Percentiles rank a stretch among this genome's conserved stretches.
These are phyloP conservation scores for Pollenia angustigena DNA, from an alignment of 2,888 invertebrate species.

Conservation along the genomic window DNA sequence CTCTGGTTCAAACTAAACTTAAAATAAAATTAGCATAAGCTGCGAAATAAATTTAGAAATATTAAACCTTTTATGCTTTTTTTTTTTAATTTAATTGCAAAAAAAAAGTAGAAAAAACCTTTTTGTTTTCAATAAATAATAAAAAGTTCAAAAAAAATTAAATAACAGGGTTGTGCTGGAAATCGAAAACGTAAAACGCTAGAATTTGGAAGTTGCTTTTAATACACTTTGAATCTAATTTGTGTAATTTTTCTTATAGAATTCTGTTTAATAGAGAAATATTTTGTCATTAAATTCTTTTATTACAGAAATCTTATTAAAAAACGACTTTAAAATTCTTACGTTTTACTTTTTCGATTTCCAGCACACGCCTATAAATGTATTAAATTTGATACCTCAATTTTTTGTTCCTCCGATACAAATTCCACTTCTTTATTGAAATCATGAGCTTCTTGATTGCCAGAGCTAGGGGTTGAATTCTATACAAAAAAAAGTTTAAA, in stretches of 20 bases:
- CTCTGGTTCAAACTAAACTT: not conserved
- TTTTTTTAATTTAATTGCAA: not conserved
- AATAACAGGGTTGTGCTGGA: too few relatives aligned
- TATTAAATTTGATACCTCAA: conserved; percentile 80
- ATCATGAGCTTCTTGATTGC: conserved; percentile 79
- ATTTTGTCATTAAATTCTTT: too few relatives aligned
- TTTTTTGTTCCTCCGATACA: conserved; percentile 86
- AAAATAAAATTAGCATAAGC: too few relatives aligned
- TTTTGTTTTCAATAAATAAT: conserved; percentile 25
- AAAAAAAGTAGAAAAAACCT: conserved; percentile 8
- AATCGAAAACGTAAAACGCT: too few relatives aligned
- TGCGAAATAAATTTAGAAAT: not conserved
- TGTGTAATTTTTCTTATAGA: too few relatives aligned
- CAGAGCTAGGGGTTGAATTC: conserved; percentile 80
- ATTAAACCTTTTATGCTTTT: conserved; percentile 34
- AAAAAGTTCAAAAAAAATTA: conserved; percentile 36
- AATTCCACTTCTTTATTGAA: conserved; percentile 88
- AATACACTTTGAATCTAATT: too few relatives aligned
- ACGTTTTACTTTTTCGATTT: too few relatives aligned
- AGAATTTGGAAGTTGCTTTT: too few relatives aligned
- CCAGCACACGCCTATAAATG: too few relatives aligned
- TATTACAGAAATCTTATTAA: too few relatives aligned
- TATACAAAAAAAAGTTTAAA: conserved; percentile 27
- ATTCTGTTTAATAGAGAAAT: too few relatives aligned
- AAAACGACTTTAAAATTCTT: too few relatives aligned